These are phyloP conservation scores for Diadromus collaris DNA, from an alignment of 2,888 invertebrate genomes.

Conservation along the genomic window DNA sequence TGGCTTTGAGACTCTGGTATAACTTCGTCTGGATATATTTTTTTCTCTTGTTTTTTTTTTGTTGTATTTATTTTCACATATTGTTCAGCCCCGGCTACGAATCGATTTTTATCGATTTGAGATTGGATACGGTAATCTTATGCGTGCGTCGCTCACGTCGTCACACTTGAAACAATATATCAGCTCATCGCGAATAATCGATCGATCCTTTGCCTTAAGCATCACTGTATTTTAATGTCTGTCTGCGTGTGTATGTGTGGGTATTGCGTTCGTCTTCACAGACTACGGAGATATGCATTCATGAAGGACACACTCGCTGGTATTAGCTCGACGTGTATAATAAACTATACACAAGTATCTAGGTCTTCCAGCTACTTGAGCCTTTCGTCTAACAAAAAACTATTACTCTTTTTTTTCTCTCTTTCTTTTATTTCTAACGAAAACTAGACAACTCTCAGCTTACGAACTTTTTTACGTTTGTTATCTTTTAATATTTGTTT, in stretches of 20 bases:
- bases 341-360: slow-evolving; percentile 59
- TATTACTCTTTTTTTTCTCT: slow-evolving; percentile 29
- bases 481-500: slow-evolving; percentile 41
- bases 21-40: slow-evolving; percentile 50
- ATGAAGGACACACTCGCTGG: slow-evolving; percentile 63
- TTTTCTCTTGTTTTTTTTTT: slow-evolving; percentile 29
- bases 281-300: slow-evolving; percentile 65
- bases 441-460: slow-evolving; percentile 54
- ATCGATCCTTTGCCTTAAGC: slow-evolving; percentile 43
- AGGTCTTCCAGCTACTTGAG: slow-evolving; percentile 66
- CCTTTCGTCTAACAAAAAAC: slow-evolving; percentile 59
- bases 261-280: slow-evolving; percentile 37
- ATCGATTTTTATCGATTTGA: slow-evolving; percentile 2
- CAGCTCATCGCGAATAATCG: slow-evolving; percentile 25
- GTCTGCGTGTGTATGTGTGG: slow-evolving; percentile 9
- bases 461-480: slow-evolving; percentile 40
- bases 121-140: not conserved
- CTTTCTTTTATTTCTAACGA: slow-evolving; percentile 44
- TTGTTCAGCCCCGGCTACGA: not conserved
- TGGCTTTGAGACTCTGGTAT: slow-evolving; percentile 59
- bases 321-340: slow-evolving; percentile 61
- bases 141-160: slow-evolving; percentile 1
- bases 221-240: slow-evolving; percentile 13
- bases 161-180: slow-evolving; percentile 48
- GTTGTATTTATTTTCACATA: slow-evolving; percentile 14